phyloP scores from a whole-genome alignment of 2,888 invertebrate genomes.

The Ophioninae sp. region DNA sequence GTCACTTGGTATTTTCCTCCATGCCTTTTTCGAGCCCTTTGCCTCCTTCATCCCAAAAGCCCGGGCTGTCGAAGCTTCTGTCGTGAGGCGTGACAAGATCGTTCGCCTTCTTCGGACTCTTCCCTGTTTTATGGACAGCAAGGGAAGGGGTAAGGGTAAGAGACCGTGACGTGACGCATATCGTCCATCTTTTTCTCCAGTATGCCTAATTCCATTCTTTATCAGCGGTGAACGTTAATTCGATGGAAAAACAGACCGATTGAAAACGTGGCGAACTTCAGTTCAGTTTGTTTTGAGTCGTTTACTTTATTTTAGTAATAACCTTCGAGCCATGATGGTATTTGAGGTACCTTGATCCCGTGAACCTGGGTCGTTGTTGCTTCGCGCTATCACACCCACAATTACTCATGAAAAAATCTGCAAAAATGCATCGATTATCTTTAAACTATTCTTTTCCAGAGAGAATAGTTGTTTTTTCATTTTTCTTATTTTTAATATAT shows the following conservation, averaged over 20 bases:
- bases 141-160: background rate
- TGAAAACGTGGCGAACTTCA: background rate
- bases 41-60: background rate
- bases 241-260: background rate
- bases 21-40: background rate
- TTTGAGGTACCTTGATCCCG: no score
- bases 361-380: no score
- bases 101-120: background rate
- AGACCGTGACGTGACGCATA: background rate
- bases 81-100: background rate
- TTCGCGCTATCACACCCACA: no score
- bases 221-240: background rate
- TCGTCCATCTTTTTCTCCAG: background rate
- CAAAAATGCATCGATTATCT: no score
- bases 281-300: no score
- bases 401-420: no score
- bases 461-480: no score
- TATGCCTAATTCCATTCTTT: background rate
- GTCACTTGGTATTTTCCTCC: slow-evolving; percentile 13
- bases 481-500: no score
- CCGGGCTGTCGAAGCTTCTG: background rate
- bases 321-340: no score
- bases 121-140: background rate
- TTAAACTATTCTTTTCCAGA: no score
- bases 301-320: no score